Base-by-base conservation (phyloP, 2,888 invertebrate species). In the Sisyra terminalis region DNA sequence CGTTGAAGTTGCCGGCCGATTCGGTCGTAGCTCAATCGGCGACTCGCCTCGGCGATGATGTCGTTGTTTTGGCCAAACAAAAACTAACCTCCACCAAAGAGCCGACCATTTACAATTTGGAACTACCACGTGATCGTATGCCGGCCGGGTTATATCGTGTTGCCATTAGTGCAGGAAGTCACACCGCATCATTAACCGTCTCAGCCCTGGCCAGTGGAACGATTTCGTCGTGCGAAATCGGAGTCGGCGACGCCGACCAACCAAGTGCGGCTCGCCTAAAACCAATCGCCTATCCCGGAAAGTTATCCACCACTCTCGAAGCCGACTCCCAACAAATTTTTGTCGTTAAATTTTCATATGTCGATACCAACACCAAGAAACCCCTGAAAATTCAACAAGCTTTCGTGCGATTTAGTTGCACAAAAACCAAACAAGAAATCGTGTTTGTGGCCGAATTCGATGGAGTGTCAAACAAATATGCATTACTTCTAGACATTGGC, bases 391-490 rank as follows among this genome's bases (percentile, higher is more conserved):
- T 86, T 36, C 87, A 88, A 58, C 89, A 92, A 63, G 85, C 87
- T 0, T 94, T 94, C 60, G 75, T 93, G 17, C 73, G 85, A 39
- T 70, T 94, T 36, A 72, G 73, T 31, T 74, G 83, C 51, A 63
- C 65, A 11, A 66, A 67, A 42, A 69, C 70, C 0, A 67, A 71
- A n/a, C 76, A 79, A 46, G 97, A 97, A 67, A 84, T 92, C 39
- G 79, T 93, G 52, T 96, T 90, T 59, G 85, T 97, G 3, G 89
- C 94, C 1, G 94, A 96, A 57, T 79, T 82, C 3, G 93, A 93
- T 56, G 29, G 31, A 16, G 29, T 40, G 36, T 32, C 29, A 39
- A 18, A 40, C n/a, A 32, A 46, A 39, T 47, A 42, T 29, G 8
- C 43, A 9, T 29, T 39, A 10, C 31, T 18, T 43, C 30, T 40